Percentiles rank a stretch among this genome's conserved stretches.
Conservation (phyloP, 2,113 vertebrate species). For the Cyprichromis sp. region DNA sequence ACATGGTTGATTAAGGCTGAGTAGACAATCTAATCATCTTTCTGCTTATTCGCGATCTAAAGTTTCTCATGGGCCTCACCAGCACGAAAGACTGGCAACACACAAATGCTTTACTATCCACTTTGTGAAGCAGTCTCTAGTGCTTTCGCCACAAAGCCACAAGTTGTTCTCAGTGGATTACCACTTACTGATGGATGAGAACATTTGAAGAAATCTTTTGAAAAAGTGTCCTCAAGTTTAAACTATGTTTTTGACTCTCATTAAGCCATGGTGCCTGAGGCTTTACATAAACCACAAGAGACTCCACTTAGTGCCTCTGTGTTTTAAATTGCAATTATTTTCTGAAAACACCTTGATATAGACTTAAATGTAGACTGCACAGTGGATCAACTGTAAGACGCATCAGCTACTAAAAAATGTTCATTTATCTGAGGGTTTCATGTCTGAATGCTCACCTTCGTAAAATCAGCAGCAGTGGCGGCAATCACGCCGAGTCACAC, state of each 20-base stretch:
- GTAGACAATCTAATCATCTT: background rate
- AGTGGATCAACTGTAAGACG: background rate
- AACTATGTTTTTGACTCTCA: background rate
- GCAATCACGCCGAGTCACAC: background rate
- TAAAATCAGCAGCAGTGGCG: background rate
- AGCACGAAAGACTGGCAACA: background rate
- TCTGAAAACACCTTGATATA: background rate
- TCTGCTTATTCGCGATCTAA: background rate
- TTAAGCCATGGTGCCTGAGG: background rate
- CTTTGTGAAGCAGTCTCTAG: constrained; percentile 7
- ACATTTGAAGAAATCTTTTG: constrained; percentile 11
- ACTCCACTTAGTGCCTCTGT: background rate
- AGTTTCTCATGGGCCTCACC: background rate
- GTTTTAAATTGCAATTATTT: background rate
- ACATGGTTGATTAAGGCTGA: background rate
- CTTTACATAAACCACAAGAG: constrained; percentile 7
- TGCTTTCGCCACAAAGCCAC: background rate
- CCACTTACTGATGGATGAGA: constrained; percentile 7
- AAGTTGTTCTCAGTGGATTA: constrained; percentile 11
- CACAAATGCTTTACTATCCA: constrained; percentile 4
- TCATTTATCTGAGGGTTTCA: background rate
- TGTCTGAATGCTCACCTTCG: background rate
- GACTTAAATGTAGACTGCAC: background rate
- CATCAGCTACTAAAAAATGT: background rate
- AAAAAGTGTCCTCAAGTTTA: constrained; percentile 2